These are phyloP conservation scores for Cacoxenus indagator DNA, from an alignment of 2,888 invertebrate genomes.

Conservation along the genomic window DNA sequence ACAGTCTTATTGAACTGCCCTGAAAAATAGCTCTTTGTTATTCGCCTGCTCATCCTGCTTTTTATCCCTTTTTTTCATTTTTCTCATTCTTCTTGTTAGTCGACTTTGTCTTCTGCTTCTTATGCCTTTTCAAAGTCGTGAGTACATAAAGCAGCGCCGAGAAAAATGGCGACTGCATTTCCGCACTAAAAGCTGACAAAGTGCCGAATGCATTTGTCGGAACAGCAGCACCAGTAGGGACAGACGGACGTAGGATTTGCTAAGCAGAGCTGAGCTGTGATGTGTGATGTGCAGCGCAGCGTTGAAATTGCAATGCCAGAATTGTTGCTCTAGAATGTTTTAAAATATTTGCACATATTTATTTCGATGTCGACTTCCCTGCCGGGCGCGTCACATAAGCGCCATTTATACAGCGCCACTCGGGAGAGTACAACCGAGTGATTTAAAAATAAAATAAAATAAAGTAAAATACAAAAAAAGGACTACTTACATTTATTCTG, in stretches of 20 bases:
- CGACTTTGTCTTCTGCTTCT: background rate
- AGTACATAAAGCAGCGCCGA: constrained; percentile 8
- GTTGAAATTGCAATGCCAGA: background rate
- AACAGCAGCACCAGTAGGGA: constrained; percentile 1
- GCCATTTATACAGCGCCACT: constrained; percentile 2
- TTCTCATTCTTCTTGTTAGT: background rate
- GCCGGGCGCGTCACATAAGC: background rate
- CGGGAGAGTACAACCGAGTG: too few species aligned
- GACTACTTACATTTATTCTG: too few species aligned
- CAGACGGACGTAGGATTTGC: too few species aligned
- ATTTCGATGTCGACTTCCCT: constrained; percentile 6
- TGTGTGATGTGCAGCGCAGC: background rate
- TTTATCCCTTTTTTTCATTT: too few species aligned
- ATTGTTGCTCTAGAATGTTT: background rate
- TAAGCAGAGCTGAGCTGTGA: background rate
- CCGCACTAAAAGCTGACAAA: constrained; percentile 59
- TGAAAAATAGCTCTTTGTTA: too few species aligned
- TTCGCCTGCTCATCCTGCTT: too few species aligned
- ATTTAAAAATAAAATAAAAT: too few species aligned
- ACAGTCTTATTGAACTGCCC: too few species aligned
- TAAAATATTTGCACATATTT: constrained; percentile 19
- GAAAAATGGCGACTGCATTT: constrained; percentile 54
- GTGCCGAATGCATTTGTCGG: constrained; percentile 58
- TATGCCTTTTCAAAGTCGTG: background rate
- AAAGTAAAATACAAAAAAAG: too few species aligned